phyloP scores from a whole-genome alignment of 2,888 invertebrate genomes.

The Tiliacea citrago region DNA sequence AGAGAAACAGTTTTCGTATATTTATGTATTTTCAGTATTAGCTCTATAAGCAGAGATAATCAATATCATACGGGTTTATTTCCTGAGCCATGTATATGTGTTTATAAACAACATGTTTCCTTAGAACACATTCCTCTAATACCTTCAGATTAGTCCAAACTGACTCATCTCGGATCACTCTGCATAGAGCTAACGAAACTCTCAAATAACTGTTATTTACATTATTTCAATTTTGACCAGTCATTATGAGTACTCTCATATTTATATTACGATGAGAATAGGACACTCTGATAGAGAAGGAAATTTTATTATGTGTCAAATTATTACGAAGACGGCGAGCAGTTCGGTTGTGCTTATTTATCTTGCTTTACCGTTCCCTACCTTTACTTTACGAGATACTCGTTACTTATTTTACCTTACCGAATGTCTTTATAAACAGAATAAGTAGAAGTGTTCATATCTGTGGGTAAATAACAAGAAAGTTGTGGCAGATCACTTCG shows the following conservation, averaged over 20 bases:
- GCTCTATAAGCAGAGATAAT: neutral
- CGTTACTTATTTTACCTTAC: neutral
- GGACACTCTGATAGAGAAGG: neutral
- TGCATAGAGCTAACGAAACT: neutral
- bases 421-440: neutral
- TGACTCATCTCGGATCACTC: neutral
- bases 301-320: neutral
- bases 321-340: conserved; percentile 2
- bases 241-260: neutral
- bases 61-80: neutral
- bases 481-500: neutral
- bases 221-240: neutral
- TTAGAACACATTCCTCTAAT: neutral
- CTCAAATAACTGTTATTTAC: neutral
- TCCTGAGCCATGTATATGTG: neutral
- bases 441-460: neutral
- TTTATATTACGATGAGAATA: conserved; percentile 13
- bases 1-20: neutral
- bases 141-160: neutral
- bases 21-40: neutral
- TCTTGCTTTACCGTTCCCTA: neutral
- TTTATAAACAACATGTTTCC: neutral
- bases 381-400: neutral
- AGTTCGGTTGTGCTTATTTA: neutral
- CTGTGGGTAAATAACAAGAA: neutral